Base-by-base conservation (phyloP, 2,113 vertebrate species). In the Proteles cristata region DNA sequence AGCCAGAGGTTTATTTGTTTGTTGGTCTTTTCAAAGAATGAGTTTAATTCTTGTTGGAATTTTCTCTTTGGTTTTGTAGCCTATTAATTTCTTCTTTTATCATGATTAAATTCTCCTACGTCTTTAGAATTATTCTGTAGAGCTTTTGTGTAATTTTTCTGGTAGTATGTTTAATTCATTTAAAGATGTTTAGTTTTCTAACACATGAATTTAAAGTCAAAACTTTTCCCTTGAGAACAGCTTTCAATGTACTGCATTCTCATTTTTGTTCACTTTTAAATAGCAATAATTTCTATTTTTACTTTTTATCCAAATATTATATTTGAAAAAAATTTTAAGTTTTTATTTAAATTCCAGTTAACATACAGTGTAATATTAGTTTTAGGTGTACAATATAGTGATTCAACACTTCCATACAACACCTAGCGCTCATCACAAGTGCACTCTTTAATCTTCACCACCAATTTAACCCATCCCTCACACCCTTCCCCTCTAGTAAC, bases 31-130 rank as follows among this genome's bases (percentile, higher is more conserved):
- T 83, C 48, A 39, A 58, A 79, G 45, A 66, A 81, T 2, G 33
- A 58, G 12, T 58, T 77, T 79, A 65, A 86, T 55, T 25, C 71
- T 73, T 95, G 28, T 43, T 82, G 33, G 33, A 74, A 68, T 85
- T 85, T 61, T 79, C 79, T 82, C 45, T 97, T 88, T 43, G 73
- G 28, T 69, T 94, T 77, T 61, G 33, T 90, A 80, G 53, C 26
- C 35, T 81, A 8, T 69, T 76, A 16, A 45, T 86, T 81, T 86
- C 76, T 73, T 10, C 48, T 96, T 93, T 92, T 43, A 76, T 61
- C 14, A 33, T 90, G 82, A 55, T 93, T 81, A 31, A 77, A 33
- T 82, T 7, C 88, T 21, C 11, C 35, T 74, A 17, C 43, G 87
- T 90, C 50, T 95, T 83, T 77, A 8, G 9, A 53, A 58, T 25